Base-by-base conservation (phyloP, 2,888 invertebrate genomes). In the Pterostichus niger region DNA sequence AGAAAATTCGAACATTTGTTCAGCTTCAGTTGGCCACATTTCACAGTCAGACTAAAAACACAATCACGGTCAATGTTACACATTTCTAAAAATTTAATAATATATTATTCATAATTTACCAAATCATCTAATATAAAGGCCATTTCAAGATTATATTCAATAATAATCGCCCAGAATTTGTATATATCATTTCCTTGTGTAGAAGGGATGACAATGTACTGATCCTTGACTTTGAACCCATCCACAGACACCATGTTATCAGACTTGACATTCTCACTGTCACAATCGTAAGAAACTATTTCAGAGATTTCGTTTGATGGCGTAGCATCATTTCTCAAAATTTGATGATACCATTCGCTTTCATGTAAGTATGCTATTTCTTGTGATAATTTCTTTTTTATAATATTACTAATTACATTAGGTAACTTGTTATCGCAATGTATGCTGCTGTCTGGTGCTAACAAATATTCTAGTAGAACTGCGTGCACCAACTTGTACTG, bases 151-250 rank as follows among this genome's bases (percentile, higher is more conserved):
- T 24, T 24, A 24, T 24, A 3, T 80, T 91, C 90, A 1, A 87
- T 85, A 0, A 91, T 85, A 87, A 91, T 86, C 84, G 91, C 87
- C 91, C 91, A 91, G 84, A 91, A 91, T 86, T 91, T 91, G 6
- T 86, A 87, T 1, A 90, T 24, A 24, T 1, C 78, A 2, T 91
- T 91, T n/a, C 88, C 86, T 0, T 89, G 89, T 84, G 91, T 80
- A 0, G 91, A 91, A 54, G 90, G 91, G 0, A 91, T 90, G 0
- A 89, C 90, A 6, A 91, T 88, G 80, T 89, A 91, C 83, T 89
- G 89, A 80, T 88, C 88, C 44, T 88, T 87, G 84, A 88, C 88
- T 83, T 87, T 87, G 46, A 86, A 86, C 73, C 89, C 89, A 84
- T 87, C 86, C 35, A 89, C 88, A 78, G 85, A 86, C 13, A 88